phyloP scores from a whole-genome alignment of 2,888 invertebrate species.

The Phengaris arion region DNA sequence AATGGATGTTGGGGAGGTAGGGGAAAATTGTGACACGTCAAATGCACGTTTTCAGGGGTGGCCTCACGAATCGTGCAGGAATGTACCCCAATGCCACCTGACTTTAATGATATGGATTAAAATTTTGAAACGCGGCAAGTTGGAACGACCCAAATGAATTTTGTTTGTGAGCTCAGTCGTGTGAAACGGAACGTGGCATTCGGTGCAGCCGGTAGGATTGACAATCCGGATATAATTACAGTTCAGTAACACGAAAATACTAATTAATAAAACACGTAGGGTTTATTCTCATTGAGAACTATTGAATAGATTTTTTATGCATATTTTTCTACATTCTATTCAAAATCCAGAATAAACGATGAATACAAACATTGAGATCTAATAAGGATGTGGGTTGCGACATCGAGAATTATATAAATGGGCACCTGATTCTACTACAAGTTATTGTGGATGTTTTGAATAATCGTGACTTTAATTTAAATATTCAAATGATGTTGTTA shows the following conservation, averaged over 20 bases:
- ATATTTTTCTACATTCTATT: not conserved
- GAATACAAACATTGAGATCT: slow-evolving; percentile 7
- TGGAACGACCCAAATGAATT: slow-evolving; percentile 26
- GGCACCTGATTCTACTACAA: slow-evolving; percentile 10
- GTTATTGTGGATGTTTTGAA: slow-evolving; percentile 2
- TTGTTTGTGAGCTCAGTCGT: slow-evolving; percentile 40
- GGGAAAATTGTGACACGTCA: slow-evolving; percentile 51
- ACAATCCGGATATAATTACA: slow-evolving; percentile 57
- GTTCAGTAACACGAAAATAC: slow-evolving; percentile 60
- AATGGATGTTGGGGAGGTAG: slow-evolving; percentile 37
- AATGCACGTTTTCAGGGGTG: slow-evolving; percentile 47
- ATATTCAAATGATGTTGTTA: slow-evolving; percentile 13
- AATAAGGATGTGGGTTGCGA: slow-evolving; percentile 14
- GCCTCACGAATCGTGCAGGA: slow-evolving; percentile 60
- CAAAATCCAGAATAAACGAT: not conserved
- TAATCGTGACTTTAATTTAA: slow-evolving; percentile 25
- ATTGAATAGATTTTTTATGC: not conserved
- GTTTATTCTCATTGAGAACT: slow-evolving; percentile 51
- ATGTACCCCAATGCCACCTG: slow-evolving; percentile 54
- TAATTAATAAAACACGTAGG: not conserved
- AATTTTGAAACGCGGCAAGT: slow-evolving; percentile 35
- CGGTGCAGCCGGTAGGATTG: slow-evolving; percentile 51
- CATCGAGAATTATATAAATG: slow-evolving; percentile 13
- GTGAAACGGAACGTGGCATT: slow-evolving; percentile 52
- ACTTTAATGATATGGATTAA: slow-evolving; percentile 43